Conservation (phyloP, 2,113 vertebrate genomes). For the Acanthisitta chloris region DNA sequence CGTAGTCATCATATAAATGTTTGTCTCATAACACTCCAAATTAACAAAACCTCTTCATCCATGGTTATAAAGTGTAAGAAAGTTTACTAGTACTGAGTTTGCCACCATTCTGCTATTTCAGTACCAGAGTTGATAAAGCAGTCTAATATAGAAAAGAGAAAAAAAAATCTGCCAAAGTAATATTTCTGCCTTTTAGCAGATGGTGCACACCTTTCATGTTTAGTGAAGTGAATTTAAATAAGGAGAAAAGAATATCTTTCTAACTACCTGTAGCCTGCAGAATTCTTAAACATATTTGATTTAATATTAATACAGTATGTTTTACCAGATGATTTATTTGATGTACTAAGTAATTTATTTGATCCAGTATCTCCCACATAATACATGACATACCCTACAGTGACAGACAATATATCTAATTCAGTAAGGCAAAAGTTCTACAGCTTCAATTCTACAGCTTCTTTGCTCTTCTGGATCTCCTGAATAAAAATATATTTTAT, state of each 20-base stretch:
- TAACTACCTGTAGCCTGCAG: not conserved
- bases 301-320: conserved; percentile 38
- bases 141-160: not conserved
- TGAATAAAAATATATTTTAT: not conserved
- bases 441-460: conserved; percentile 11
- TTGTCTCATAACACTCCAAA: not conserved
- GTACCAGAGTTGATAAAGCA: not conserved
- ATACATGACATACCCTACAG: not conserved
- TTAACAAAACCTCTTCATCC: not conserved
- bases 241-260: not conserved
- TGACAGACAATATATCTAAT: conserved; percentile 21
- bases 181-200: not conserved
- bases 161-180: not conserved
- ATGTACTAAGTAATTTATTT: conserved; percentile 26
- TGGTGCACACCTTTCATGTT: not conserved
- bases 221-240: conserved; percentile 35
- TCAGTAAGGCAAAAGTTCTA: not conserved
- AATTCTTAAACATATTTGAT: conserved; percentile 30
- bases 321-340: conserved; percentile 46
- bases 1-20: not conserved
- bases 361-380: not conserved
- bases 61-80: not conserved
- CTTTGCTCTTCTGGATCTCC: not conserved
- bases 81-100: not conserved
- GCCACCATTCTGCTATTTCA: not conserved